phyloP scores from a whole-genome alignment of 2,888 invertebrate genomes.

The Spodoptera exigua region DNA sequence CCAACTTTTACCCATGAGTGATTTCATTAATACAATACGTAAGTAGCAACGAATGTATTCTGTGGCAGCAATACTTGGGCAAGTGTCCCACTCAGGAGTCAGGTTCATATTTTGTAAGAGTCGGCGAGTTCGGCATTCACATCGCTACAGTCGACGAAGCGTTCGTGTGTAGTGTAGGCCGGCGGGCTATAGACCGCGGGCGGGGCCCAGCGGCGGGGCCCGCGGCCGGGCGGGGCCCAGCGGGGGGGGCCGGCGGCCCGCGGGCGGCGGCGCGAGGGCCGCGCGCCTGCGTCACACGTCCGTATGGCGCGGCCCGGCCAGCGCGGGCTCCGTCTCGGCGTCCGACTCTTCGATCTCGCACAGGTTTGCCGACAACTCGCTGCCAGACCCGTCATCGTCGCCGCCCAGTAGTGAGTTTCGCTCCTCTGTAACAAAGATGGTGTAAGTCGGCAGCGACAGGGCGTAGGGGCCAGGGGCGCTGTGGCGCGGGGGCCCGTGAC shows the following conservation, averaged over 20 bases:
- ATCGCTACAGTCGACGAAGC: conserved; percentile 4
- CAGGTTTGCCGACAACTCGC: conserved; percentile 95
- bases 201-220: conserved; percentile 16
- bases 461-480: not conserved
- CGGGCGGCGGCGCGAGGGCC: conserved; percentile 61
- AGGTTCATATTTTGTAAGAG: conserved; percentile 11
- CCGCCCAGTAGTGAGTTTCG: conserved; percentile 93
- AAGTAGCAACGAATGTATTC: not conserved
- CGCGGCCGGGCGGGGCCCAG: conserved; percentile 24
- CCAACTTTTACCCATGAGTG: conserved; percentile 20
- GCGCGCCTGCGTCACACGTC: conserved; percentile 81
- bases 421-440: conserved; percentile 87
- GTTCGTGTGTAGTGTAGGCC: conserved; percentile 4
- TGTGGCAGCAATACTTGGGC: conserved; percentile 8
- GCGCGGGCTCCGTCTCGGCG: conserved; percentile 89
- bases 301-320: conserved; percentile 69
- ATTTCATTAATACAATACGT: not conserved
- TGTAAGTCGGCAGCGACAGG: not conserved
- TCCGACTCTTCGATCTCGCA: conserved; percentile 98
- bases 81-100: conserved; percentile 1
- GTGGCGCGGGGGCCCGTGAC: conserved; percentile 20
- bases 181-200: conserved; percentile 1
- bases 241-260: conserved; percentile 38
- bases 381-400: conserved; percentile 90
- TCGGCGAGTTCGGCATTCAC: conserved; percentile 38